These are phyloP conservation scores for Actinemys pallida DNA, from an alignment of 2,113 vertebrate genomes.

Conservation along the genomic window DNA sequence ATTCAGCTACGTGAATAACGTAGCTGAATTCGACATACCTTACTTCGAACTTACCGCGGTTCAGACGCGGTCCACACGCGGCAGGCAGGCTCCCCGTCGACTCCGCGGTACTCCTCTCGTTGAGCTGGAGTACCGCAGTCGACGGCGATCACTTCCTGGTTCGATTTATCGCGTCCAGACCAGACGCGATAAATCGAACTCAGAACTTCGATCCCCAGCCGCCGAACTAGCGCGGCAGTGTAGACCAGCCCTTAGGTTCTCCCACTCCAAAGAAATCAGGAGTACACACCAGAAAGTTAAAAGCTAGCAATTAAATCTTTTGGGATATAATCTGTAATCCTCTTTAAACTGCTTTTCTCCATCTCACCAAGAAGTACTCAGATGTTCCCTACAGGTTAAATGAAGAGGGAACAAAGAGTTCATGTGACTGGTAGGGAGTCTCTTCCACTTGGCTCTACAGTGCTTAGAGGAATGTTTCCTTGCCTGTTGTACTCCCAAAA, in stretches of 20 bases:
- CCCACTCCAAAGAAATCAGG: background rate
- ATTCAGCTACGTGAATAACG: no score
- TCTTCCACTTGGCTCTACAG: background rate
- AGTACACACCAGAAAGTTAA: fast-evolving
- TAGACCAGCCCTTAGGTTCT: background rate
- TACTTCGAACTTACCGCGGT: no score
- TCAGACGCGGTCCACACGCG: no score
- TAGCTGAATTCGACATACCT: no score
- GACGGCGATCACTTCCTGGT: no score
- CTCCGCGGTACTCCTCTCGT: no score
- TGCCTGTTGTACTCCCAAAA: background rate
- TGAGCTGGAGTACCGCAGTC: no score
- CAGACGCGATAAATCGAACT: no score
- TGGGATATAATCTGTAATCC: background rate
- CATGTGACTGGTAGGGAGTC: background rate
- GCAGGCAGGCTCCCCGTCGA: no score
- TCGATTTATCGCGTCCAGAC: no score
- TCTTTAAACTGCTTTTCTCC: background rate
- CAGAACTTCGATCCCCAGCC: no score
- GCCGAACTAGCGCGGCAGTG: no score
- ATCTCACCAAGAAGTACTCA: background rate
- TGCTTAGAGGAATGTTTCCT: background rate
- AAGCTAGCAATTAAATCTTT: background rate
- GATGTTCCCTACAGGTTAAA: background rate
- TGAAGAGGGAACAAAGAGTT: background rate